Evolutionary conservation across 2,113 vertebrate genomes (phyloP), one percentile per base, ranked within the genome.

Genomic region (Tinamus guttatus): DNA sequence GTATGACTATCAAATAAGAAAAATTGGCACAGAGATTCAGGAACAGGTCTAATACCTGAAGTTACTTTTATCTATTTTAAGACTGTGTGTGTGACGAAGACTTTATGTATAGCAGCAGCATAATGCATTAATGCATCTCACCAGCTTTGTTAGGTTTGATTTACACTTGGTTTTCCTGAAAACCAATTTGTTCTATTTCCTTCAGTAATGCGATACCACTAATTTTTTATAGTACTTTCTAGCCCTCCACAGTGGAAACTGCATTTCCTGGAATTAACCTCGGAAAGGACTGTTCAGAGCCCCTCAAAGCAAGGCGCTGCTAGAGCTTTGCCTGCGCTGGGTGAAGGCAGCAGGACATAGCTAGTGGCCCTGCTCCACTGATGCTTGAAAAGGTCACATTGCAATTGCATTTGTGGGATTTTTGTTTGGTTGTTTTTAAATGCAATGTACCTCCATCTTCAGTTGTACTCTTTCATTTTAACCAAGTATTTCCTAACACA

Each of bases 1-100:
- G 62, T 52, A 67, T 52, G 82, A 93, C 25, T 56, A 83, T 83
- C 68, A 85, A 93, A 30, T 71, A 85, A 88, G 87, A 74, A 93
- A 95, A 85, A 90, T 0, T 85, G 68, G 64, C 71, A 85, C 40
- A 80, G 79, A 90, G 74, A 75, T 87, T 85, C 68, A 93, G 84
- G 19, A 87, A 67, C 5, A 74, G 34, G 25, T 25, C 51, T 41
- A 43, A 14, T 20, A 83, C 11, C 54, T 75, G 32, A 90, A 81
- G 64, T 28, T 80, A 45, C 73, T 86, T 75, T n/a, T 13, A 71
- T 6, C 1, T 15, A 13, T 27, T 81, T 52, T 5, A 65, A 86
- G 77, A 47, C 54, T 0, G 0, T 19, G 13, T 6, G 4, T 25
- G 16, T 41, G 45, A 83, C 19, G 32, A 86, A 45, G 76, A 86